Evolutionary conservation across 2,888 invertebrate genomes (phyloP), one percentile per base, ranked within the genome.

Genomic region (Tuberolachnus salignus): DNA sequence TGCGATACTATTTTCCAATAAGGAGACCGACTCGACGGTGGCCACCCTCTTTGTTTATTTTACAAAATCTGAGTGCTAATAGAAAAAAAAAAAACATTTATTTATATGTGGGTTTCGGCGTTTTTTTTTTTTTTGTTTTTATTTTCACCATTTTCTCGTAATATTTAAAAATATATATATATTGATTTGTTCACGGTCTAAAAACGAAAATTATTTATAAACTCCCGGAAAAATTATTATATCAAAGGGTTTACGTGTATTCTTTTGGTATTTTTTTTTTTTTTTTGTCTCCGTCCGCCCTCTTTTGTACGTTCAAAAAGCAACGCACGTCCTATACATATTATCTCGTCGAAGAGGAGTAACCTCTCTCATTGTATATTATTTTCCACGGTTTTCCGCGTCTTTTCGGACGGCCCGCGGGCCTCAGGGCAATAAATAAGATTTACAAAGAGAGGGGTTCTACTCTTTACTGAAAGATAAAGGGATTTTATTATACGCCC

Each of bases 311-410:
- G 61, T 72, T 11, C 19, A 16, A 21, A 63, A 51, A 42, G 3
- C 23, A 44, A 74, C 21, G 34, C 34, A 6, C 34, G 3, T 21
- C 63, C 51, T 74, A 53, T 74, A 64, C 42, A 74, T 74, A 64
- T 34, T 34, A 34, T 34, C 6, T 64, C 16, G 42, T 64, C 53
- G 21, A 74, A 64, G 19, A 74, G 44, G 34, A 34, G n/a, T n/a
- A 34, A 34, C 34, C 34, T 34, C 34, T 34, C n/a, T 63, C 51
- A 19, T 51, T 4, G 13, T 16, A 49, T 14, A 13, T 19, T 26
- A 13, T 23, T 49, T 26, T 61, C 19, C 19, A 71, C 23, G 61
- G 2, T 46, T 23, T 19, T 67, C n/a, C 19, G 14, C 51, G 34
- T 19, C 19, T 34, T 14, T 64, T 63, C 16, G n/a, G 13, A 64